phyloP scores from a whole-genome alignment of 2,113 vertebrate genomes.

The Hyperopisus bebe region DNA sequence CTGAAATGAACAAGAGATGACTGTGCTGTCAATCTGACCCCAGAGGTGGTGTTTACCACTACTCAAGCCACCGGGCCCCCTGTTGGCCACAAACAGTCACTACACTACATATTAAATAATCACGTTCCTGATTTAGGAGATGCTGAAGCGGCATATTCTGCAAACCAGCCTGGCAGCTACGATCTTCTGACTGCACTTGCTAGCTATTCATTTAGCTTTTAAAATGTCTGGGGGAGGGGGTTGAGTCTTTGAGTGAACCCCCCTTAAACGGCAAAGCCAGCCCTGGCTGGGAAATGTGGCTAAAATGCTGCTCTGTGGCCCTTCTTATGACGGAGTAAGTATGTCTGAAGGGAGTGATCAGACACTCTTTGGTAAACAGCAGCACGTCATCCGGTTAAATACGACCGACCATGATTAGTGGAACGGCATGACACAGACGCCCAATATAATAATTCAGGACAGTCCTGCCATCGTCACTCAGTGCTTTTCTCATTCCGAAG shows the following conservation, averaged over 20 bases:
- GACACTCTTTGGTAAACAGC: neutral
- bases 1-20: neutral
- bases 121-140: neutral
- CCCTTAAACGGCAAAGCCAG: neutral
- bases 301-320: neutral
- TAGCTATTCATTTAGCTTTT: neutral
- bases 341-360: neutral
- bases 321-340: neutral
- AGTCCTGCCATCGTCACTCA: neutral
- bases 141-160: neutral
- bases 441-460: neutral
- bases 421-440: neutral
- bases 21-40: neutral
- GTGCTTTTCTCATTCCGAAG: conserved; percentile 17
- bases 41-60: neutral
- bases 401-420: neutral
- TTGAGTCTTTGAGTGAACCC: neutral
- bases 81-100: neutral
- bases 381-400: neutral
- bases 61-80: neutral
- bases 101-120: neutral
- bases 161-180: neutral
- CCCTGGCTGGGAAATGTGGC: neutral
- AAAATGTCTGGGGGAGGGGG: neutral
- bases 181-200: neutral